These are phyloP conservation scores for Lordiphosa andalusiaca DNA, from an alignment of 2,888 invertebrate species.

Conservation along the genomic window DNA sequence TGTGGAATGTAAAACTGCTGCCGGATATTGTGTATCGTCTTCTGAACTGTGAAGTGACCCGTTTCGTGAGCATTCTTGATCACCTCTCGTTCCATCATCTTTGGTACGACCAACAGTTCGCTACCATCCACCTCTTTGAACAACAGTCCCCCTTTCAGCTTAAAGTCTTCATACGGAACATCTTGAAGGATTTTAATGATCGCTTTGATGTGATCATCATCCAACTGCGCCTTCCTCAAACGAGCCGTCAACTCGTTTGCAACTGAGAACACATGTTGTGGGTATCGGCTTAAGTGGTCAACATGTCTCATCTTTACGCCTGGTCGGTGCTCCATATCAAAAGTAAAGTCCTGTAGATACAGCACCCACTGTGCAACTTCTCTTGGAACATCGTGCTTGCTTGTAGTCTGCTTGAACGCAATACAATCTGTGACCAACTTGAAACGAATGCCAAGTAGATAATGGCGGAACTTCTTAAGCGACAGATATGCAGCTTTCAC, in stretches of 20 bases:
- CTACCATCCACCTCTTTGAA: neutral
- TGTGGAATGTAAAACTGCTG: too few relatives aligned
- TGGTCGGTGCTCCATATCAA: too few relatives aligned
- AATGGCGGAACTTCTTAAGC: conserved; percentile 32
- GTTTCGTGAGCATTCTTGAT: too few relatives aligned
- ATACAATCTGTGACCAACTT: conserved; percentile 4
- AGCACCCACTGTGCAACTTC: conserved; percentile 4
- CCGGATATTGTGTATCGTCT: too few relatives aligned
- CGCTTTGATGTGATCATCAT: neutral
- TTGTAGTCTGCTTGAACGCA: conserved; percentile 2
- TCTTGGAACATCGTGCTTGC: neutral
- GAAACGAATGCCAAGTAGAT: too few relatives aligned
- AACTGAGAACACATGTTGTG: too few relatives aligned
- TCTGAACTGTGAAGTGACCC: too few relatives aligned
- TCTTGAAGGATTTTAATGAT: neutral
- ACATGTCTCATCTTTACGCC: too few relatives aligned
- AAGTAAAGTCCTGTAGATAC: too few relatives aligned
- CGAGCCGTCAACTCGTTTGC: too few relatives aligned
- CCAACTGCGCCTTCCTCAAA: neutral
- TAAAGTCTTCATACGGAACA: neutral
- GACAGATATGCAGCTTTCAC: conserved; percentile 37
- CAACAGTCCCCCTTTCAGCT: neutral
- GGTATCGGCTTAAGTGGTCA: too few relatives aligned
- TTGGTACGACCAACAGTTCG: conserved; percentile 1
- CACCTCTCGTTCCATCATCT: too few relatives aligned